Base-by-base conservation (phyloP, 2,797 vertebrate species). In the Halcyon badia region DNA sequence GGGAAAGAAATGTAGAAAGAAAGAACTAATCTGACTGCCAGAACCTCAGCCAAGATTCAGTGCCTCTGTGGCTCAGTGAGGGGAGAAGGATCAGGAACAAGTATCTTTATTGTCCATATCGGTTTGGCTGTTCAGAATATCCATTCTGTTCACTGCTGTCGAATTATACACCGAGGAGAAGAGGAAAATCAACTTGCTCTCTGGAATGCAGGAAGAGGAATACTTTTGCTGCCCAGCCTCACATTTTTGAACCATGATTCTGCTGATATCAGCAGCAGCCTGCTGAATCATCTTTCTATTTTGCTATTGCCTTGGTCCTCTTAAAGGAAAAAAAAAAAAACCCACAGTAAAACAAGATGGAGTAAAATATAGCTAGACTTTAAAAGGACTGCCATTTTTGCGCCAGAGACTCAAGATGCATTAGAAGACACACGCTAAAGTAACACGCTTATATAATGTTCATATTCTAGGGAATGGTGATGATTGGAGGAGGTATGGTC, bases 281-380 rank as follows among this genome's bases (percentile, higher is more conserved):
- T 94, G 88, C 87, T 96, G 83, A 95, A 89, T 95, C 76, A 86
- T 77, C 77, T 77, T 65, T 88, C 57, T 87, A 51, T 91, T 83
- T 39, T 83, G 73, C 68, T 73, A 8, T n/a, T 90, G 35, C 60
- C 56, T 93, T 48, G 14, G 17, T 81, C 37, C 28, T 92, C 61
- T 75, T 33, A 68, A 81, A 83, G 42, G n/a, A 72, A 58, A 71
- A 87, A 42, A 42, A 61, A 3, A 71, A 44, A 26, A 46, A 2
- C 37, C 3, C 41, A 37, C 44, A 66, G 8, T 28, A 35, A 76
- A 94, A 6, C 6, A 66, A 83, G 4, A 44, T n/a, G n/a, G 31
- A 58, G 14, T 75, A 69, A 90, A 94, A 49, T 61, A 30, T 24
- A 79, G 35, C 11, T 87, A 69, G 82, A 65, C 33, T 70, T 84